Conservation (phyloP, 2,888 invertebrate species). For the Lithosia quadra region DNA sequence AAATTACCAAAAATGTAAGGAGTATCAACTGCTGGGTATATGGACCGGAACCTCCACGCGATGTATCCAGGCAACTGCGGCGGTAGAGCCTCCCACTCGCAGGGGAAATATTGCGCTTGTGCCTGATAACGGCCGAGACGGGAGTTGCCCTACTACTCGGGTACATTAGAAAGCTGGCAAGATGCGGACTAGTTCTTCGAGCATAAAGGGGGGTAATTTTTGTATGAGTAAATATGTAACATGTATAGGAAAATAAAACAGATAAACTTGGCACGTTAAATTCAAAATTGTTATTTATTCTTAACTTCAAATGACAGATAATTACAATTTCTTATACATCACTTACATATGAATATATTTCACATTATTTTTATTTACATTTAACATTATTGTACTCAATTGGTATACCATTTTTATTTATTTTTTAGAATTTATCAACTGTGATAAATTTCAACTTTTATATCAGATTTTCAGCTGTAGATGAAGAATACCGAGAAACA, state of each 20-base stretch:
- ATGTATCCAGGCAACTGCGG: too few relatives aligned
- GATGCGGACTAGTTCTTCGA: too few relatives aligned
- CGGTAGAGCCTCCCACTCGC: too few relatives aligned
- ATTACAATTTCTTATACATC: conserved; percentile 70
- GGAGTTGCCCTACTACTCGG: too few relatives aligned
- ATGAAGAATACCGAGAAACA: conserved; percentile 11
- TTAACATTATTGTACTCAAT: conserved; percentile 83
- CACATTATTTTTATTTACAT: conserved; percentile 79
- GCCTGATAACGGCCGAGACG: too few relatives aligned
- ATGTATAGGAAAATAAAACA: conserved; percentile 65
- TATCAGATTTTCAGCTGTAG: conserved; percentile 44
- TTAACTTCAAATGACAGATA: conserved; percentile 75
- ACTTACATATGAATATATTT: conserved; percentile 71
- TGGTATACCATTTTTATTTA: conserved; percentile 75
- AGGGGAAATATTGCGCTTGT: too few relatives aligned
- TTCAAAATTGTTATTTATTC: conserved; percentile 84
- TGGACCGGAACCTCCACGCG: too few relatives aligned
- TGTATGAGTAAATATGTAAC: too few relatives aligned
- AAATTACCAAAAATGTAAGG: too few relatives aligned
- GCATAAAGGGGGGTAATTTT: too few relatives aligned
- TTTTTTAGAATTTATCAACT: conserved; percentile 59
- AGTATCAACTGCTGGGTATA: too few relatives aligned
- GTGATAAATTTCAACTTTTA: conserved; percentile 59
- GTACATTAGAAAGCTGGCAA: too few relatives aligned
- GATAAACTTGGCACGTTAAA: conserved; percentile 82